phyloP scores from a whole-genome alignment of 35 echinoderm and acorn worm genomes.

The Ophioderma brevispina region DNA sequence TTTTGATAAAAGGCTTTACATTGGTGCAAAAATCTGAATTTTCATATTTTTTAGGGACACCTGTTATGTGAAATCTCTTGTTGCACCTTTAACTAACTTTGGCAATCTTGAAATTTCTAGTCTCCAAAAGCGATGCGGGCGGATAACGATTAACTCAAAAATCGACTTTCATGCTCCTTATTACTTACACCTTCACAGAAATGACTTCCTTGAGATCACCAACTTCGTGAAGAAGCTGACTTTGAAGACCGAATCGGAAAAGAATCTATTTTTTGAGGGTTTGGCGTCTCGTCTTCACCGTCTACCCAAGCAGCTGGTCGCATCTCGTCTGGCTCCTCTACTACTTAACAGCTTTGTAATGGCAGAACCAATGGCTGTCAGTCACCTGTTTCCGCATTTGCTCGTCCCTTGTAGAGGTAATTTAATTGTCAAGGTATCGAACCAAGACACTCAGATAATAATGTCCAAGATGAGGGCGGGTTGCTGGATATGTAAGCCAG shows the following conservation, averaged over 20 bases:
- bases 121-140: no score
- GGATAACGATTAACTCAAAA: no score
- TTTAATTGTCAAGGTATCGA: no score
- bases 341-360: slow-evolving; percentile 91
- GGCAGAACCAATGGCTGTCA: slow-evolving; percentile 82
- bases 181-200: slow-evolving; percentile 51
- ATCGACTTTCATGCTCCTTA: not conserved
- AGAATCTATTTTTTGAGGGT: slow-evolving; percentile 93
- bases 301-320: slow-evolving; percentile 73
- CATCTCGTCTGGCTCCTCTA: slow-evolving; percentile 64
- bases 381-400: slow-evolving; percentile 77
- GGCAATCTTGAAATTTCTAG: not conserved
- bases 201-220: slow-evolving; percentile 94
- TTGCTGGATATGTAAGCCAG: no score
- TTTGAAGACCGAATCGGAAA: slow-evolving; percentile 82
- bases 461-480: no score
- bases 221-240: slow-evolving; percentile 87
- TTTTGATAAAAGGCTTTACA: no score
- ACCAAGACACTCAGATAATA: no score
- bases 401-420: slow-evolving; percentile 85
- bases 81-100: no score
- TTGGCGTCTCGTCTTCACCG: slow-evolving; percentile 66
- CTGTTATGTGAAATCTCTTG: no score
- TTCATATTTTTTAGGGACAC: no score
- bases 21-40: no score